Base-by-base conservation (phyloP, 2,797 vertebrate species). In the Gadopsis bispinosus region DNA sequence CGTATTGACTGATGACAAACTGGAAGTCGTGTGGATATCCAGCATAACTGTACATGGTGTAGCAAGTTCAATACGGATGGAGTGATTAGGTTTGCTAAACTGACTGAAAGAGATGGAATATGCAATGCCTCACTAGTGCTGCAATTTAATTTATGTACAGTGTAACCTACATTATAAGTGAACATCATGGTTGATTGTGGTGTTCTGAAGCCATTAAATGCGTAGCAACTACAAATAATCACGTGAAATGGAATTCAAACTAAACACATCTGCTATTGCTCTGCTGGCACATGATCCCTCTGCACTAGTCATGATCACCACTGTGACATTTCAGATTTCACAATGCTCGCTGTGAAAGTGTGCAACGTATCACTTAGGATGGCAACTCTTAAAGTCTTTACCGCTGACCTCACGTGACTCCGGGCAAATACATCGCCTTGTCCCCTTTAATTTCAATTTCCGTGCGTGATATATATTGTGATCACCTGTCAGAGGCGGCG, bases 391-490 rank as follows among this genome's bases (percentile, higher is more conserved):
- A 2, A 41, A 37, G 64, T 66, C 69, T 41, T 78, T 54, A 50
- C 19, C 20, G 31, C 66, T 26, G 58, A 73, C 76, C 54, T 76
- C 89, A 85, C 81, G 88, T 90, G 88, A 88, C 83, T 83, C 66
- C n/a, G 22, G 60, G 71, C 70, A 62, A 77, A 85, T 83, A 87
- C 89, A 90, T 89, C 81, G 77, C 80, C 81, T 41, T 89, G 93
- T 93, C 88, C 90, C 87, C 93, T 95, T 96, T 95, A 96, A 95
- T 94, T 94, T 89, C 80, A 91, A 89, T 94, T 92, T 93, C 92
- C 89, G 80, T 88, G 86, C 90, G 87, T 90, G 94, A 93, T 91
- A 90, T 93, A 91, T 83, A 91, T 85, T 81, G 91, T 93, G 94
- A 95, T 94, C 94, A 92, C 94, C 95, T 93, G 95, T 92, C 88